phyloP scores from a whole-genome alignment of 2,888 invertebrate species.

The Drosophila monieri region DNA sequence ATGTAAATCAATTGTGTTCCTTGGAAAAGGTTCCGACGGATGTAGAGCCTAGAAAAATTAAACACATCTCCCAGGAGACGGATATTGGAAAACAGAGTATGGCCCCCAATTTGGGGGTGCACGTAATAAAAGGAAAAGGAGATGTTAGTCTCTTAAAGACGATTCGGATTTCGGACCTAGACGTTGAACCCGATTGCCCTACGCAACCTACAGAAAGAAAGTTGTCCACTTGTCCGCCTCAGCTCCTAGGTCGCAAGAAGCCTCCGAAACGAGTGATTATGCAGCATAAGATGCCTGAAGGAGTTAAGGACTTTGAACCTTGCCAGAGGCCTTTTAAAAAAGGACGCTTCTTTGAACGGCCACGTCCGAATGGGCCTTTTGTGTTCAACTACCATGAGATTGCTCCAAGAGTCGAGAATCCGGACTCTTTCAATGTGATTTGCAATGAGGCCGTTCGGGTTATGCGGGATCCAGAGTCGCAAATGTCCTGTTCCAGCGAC shows the following conservation, averaged over 20 bases:
- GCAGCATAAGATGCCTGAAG: neutral
- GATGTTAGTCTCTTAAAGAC: neutral
- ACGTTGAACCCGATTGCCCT: neutral
- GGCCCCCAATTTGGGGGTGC: neutral
- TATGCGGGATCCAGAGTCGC: neutral
- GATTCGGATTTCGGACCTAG: conserved; percentile 13
- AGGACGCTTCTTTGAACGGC: conserved; percentile 9
- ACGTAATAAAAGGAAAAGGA: conserved; percentile 6
- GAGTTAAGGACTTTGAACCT: neutral
- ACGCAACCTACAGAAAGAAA: neutral
- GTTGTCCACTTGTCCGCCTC: conserved; percentile 3
- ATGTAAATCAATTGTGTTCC: conserved; percentile 22
- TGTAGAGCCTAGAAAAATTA: neutral
- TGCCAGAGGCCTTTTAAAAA: neutral
- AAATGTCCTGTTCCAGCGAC: neutral
- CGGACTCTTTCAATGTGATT: conserved; percentile 8
- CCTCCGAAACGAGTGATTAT: neutral
- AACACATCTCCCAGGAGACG: conserved; percentile 6
- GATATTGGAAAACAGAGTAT: conserved; percentile 7
- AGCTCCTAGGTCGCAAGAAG: neutral
- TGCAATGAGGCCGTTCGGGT: conserved; percentile 14
- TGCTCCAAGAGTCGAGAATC: neutral
- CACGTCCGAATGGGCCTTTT: conserved; percentile 1
- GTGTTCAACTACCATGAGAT: conserved; percentile 35
- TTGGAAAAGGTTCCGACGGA: conserved; percentile 15